Evolutionary conservation across 2,888 invertebrate species (phyloP).

Genomic region (Fabriciana adippe): DNA sequence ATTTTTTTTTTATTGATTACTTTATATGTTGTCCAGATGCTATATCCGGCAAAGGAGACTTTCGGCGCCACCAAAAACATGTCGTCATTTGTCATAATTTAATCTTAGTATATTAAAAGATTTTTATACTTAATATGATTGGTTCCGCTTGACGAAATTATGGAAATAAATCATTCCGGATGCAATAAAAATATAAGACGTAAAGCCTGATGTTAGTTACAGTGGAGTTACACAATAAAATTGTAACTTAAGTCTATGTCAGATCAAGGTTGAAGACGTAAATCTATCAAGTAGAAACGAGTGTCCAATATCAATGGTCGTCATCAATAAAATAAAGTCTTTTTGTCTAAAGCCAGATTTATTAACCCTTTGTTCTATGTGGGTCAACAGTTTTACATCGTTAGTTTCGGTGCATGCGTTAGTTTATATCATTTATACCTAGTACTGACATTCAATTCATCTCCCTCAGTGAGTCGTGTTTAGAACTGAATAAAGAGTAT

Average conservation of each 20-base stretch:
- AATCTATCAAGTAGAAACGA: slow-evolving; percentile 44
- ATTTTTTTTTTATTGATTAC: no score
- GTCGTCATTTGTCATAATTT: slow-evolving; percentile 2
- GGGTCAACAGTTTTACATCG: slow-evolving; percentile 69
- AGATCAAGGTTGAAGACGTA: slow-evolving; percentile 47
- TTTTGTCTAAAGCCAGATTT: slow-evolving; percentile 71
- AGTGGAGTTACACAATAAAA: slow-evolving; percentile 27
- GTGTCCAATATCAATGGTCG: slow-evolving; percentile 43
- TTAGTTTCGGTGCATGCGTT: slow-evolving; percentile 40
- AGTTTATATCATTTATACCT: slow-evolving; percentile 12
- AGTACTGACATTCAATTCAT: slow-evolving; percentile 37
- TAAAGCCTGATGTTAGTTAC: slow-evolving; percentile 26
- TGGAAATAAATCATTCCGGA: slow-evolving; percentile 15
- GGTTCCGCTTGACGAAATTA: slow-evolving; percentile 19
- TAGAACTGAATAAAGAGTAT: slow-evolving; percentile 1
- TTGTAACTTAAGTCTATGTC: slow-evolving; percentile 42
- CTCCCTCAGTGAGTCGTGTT: slow-evolving; percentile 11
- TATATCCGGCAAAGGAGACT: not conserved
- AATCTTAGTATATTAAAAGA: slow-evolving; percentile 6
- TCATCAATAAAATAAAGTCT: slow-evolving; percentile 52
- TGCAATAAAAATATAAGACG: slow-evolving; percentile 7
- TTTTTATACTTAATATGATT: slow-evolving; percentile 3
- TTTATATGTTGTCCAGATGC: not conserved
- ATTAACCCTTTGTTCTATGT: slow-evolving; percentile 70
- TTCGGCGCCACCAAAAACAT: not conserved